These are phyloP conservation scores for Drosophila bunnanda DNA, from an alignment of 2,888 invertebrate genomes.

Conservation along the genomic window DNA sequence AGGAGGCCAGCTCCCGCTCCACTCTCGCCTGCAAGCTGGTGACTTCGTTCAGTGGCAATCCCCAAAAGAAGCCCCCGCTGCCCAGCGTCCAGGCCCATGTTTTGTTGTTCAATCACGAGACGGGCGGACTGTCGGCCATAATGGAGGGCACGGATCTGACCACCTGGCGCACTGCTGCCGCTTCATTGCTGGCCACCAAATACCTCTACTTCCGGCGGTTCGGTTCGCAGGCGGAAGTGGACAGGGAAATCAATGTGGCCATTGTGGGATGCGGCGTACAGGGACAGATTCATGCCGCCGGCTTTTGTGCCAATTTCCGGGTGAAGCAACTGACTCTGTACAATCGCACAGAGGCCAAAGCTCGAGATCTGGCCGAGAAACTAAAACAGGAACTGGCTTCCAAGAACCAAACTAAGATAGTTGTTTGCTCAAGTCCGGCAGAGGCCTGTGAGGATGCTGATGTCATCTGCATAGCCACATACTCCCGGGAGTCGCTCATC, in stretches of 20 bases:
- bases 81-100: constrained; percentile 85
- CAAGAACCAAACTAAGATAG: constrained; percentile 6
- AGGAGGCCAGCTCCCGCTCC: constrained; percentile 65
- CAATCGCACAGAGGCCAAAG: constrained; percentile 85
- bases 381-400: constrained; percentile 54
- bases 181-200: constrained; percentile 86
- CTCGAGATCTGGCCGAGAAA: constrained; percentile 79
- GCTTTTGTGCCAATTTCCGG: constrained; percentile 85
- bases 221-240: constrained; percentile 42
- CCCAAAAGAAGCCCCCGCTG: constrained; percentile 74
- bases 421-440: constrained; percentile 67
- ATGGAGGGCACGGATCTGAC: constrained; percentile 86
- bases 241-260: constrained; percentile 69
- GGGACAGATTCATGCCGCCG: constrained; percentile 85
- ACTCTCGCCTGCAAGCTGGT: constrained; percentile 86
- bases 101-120: constrained; percentile 84
- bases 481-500: constrained; percentile 85
- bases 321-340: constrained; percentile 86
- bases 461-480: constrained; percentile 88
- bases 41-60: constrained; percentile 84
- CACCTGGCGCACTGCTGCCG: constrained; percentile 87
- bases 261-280: constrained; percentile 86
- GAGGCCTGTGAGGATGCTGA: constrained; percentile 87
- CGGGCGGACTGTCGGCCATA: constrained; percentile 85
- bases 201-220: constrained; percentile 84